Base-by-base conservation (phyloP, 35 echinoderm and acorn worm genomes). In the Lytechinus variegatus region DNA sequence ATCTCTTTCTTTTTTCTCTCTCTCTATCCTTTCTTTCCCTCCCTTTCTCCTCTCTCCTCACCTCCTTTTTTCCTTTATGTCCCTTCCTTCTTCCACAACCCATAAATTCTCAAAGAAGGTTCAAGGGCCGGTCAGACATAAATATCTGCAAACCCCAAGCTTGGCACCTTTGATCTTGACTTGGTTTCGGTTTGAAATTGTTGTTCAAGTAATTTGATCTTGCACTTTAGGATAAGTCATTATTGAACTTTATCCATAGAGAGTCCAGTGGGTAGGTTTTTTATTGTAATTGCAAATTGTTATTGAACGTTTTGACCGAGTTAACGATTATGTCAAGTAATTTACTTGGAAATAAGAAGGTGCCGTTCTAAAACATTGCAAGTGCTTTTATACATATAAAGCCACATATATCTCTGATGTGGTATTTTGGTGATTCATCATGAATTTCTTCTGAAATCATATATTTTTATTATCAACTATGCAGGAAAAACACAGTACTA, bases 131-230 rank as follows among this genome's bases (percentile, higher is more conserved):
- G 66, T 79, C 66, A 79, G 66, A 79, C 19, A 24, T 79, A 79
- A 79, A 79, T 79, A 79, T 16, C 66, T n/a, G 66, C 66, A 24
- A 79, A 79, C 66, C 66, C 66, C 66, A 79, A 79, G 66, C 66
- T 24, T 79, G n/a, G 66, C 66, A 79, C 66, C 66, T 79, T 79
- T 79, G 66, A n/a, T 79, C 66, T 79, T 79, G 66, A 79, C 19
- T 71, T 79, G 66, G 66, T 79, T 79, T 79, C 66, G 66, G 14
- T 79, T 79, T 24, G 19, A 19, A 79, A 79, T 79, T 79, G 66
- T 79, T 79, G 66, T 79, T 79, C 19, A 79, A 79, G 66, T 79
- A 79, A 79, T 79, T 79, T n/a, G 66, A 79, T 79, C 66, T 79
- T 79, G 66, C 21, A 79, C 66, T 79, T 79, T 79, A 5, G 19